phyloP scores from a whole-genome alignment of 2,888 invertebrate genomes.

The Catocala sponsa region DNA sequence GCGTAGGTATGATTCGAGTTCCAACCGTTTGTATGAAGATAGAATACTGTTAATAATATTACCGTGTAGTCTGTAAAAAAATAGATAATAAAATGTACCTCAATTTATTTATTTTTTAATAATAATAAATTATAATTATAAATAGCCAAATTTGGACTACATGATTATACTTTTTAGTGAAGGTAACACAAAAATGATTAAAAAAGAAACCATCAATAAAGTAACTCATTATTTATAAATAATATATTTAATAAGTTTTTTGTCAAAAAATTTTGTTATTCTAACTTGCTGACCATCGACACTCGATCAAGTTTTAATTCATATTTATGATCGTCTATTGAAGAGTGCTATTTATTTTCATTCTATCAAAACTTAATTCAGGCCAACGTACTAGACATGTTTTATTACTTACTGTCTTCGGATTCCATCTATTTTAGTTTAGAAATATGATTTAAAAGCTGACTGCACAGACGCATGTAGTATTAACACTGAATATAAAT shows the following conservation, averaged over 20 bases:
- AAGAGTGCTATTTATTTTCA: slow-evolving; percentile 30
- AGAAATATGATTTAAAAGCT: slow-evolving; percentile 58
- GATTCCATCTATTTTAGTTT: slow-evolving; percentile 53
- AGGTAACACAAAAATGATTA: too few species aligned
- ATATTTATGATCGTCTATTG: slow-evolving; percentile 27
- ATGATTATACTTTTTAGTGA: too few species aligned
- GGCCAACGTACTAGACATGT: slow-evolving; percentile 36
- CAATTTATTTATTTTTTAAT: too few species aligned
- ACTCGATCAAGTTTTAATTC: slow-evolving; percentile 35
- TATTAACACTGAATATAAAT: slow-evolving; percentile 78
- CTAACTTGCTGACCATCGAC: slow-evolving; percentile 2
- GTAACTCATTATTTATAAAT: too few species aligned
- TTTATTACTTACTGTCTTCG: slow-evolving; percentile 34
- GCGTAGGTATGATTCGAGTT: too few species aligned
- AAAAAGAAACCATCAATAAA: too few species aligned
- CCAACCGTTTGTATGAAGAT: too few species aligned
- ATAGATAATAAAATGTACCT: background rate
- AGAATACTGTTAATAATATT: too few species aligned
- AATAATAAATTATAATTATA: too few species aligned
- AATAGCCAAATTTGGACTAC: too few species aligned
- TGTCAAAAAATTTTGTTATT: too few species aligned
- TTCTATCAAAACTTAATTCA: slow-evolving; percentile 43
- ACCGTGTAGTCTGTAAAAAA: background rate
- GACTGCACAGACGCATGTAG: slow-evolving; percentile 48
- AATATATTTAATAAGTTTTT: too few species aligned